Base-by-base conservation (phyloP, 2,888 invertebrate species). In the Hymenopus coronatus region DNA sequence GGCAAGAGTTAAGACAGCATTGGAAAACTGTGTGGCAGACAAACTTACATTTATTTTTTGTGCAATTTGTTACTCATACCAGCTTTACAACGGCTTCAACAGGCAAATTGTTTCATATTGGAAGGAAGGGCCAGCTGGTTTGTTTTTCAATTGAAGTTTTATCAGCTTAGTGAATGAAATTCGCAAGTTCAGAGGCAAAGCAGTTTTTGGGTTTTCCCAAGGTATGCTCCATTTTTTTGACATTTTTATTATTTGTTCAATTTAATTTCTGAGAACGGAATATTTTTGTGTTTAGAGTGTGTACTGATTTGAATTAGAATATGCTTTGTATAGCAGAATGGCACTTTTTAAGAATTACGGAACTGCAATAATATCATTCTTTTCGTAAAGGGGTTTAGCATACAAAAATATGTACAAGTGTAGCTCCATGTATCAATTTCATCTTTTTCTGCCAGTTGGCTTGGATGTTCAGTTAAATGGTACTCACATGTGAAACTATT, bases 111-210 rank as follows among this genome's bases (percentile, higher is more conserved):
- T 70, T 70, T 4, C 54, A 70, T 70, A 70, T 70, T 70, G 54
- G 20, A 70, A 70, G 54, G 25, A 70, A 87, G n/a, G 30, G 33
- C 87, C n/a, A 40, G 87, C n/a, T n/a, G 7, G 54, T 33, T 87
- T 33, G 81, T 82, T 27, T 87, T 87, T 70, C 30, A 82, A n/a
- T 30, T 27, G 14, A 14, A 33, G 28, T 86, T 81, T 28, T 86
- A 28, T 28, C 33, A 87, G 30, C 54, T 87, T 87, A 87, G 87
- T 87, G 87, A 87, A 87, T 87, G 87, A 87, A 40, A 87, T 87
- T 87, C 87, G 82, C 81, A 87, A 87, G 30, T 33, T 27, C 12
- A 82, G 82, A 40, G 82, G 87, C 33, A n/a, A 87, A 40, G 82
- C n/a, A 33, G 82, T 33, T 33, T 40, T 70, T 33, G 82, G 87